Evolutionary conservation across 2,797 vertebrate genomes (phyloP), one percentile per base, ranked within the genome.

Genomic region (Nyctibius grandis): DNA sequence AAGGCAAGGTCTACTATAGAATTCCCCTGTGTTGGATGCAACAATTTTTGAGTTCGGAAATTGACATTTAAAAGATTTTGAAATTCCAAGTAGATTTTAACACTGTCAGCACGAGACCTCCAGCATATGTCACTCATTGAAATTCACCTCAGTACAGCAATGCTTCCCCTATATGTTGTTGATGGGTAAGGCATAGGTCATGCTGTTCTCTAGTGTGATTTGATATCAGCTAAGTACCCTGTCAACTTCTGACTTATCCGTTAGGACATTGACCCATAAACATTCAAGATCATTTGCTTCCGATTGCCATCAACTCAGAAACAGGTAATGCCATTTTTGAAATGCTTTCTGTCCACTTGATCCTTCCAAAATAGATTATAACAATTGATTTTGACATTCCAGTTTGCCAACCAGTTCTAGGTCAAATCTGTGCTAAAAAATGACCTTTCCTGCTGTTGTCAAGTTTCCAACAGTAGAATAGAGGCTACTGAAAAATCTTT

Each of bases 151-250:
- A 33, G 54, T 45, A 63, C 14, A 85, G 70, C 51, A 56, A 36
- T 50, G 59, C 61, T 89, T 86, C 59, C 51, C 53, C 51, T 70
- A 2, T 48, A 40, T 45, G 48, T 56, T 91, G 50, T 47, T 34
- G 63, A 45, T 34, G 74, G 70, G 44, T 56, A 93, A 91, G 74
- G 56, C 80, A 60, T 45, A 93, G 81, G 88, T 91, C 92, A 85
- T 9, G 51, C 63, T 89, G 70, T 74, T 92, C 86, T 92, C 77
- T 79, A 76, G 95, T 91, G 94, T 94, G 92, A 92, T 87, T 89
- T 93, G 84, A 57, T 70, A 94, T 85, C 92, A 87, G 88, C 91
- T 92, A 97, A 96, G 96, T 94, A 93, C 48, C 78, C 85, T 95
- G 90, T 96, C 96, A 96, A 34, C 84, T 96, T 67, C 88, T 92